These are phyloP conservation scores for Panurus biarmicus DNA, from an alignment of 2,113 vertebrate species.

Conservation along the genomic window DNA sequence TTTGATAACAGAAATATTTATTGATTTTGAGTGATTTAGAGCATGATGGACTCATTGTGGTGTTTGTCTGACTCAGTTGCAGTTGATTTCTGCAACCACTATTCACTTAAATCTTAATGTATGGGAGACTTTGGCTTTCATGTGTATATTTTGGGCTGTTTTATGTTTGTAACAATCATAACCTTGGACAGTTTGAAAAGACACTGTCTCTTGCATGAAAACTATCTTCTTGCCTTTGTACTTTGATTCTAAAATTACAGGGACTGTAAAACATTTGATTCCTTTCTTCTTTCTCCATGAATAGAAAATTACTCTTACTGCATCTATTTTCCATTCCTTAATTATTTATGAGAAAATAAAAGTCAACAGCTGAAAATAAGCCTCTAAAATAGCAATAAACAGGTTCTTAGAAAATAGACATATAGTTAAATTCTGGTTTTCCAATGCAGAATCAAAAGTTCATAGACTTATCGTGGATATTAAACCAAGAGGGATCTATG, in stretches of 20 bases:
- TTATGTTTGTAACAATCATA: not conserved
- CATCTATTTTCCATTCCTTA: not conserved
- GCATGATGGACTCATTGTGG: not conserved
- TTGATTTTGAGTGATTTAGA: not conserved
- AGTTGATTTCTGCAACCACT: not conserved
- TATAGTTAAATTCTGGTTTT: not conserved
- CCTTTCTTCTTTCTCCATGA: not conserved
- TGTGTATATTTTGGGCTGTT: not conserved
- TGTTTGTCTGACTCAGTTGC: not conserved
- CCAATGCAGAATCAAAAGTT: not conserved
- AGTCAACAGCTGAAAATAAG: not conserved
- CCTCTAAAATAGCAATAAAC: not conserved
- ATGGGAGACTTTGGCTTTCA: not conserved
- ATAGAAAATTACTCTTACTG: not conserved
- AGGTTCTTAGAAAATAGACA: not conserved
- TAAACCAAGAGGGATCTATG: not conserved
- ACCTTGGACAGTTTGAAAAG: not conserved
- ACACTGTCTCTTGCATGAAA: not conserved
- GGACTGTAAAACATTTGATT: not conserved
- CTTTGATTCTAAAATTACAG: not conserved
- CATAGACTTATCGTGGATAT: not conserved
- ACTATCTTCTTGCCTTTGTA: not conserved
- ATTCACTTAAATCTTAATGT: not conserved
- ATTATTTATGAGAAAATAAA: slow-evolving; percentile 31
- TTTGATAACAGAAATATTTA: not conserved